Evolutionary conservation across 2,888 invertebrate species (phyloP).

Genomic region (Alsophila aescularia): DNA sequence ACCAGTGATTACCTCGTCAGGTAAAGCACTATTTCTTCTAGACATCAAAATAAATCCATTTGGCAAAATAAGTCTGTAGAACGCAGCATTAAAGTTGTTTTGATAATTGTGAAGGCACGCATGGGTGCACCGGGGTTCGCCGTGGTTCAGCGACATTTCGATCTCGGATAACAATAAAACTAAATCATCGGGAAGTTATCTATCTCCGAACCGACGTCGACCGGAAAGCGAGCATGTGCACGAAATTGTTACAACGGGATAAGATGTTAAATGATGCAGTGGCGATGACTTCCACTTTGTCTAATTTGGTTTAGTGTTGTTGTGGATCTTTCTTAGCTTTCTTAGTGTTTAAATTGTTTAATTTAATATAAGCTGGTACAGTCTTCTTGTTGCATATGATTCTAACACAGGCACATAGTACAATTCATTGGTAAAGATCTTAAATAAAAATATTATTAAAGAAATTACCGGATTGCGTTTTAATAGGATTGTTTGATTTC

Average conservation of each 20-base stretch:
- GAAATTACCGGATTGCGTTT: too few species aligned
- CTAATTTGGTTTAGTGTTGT: constrained; percentile 45
- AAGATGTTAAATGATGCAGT: constrained; percentile 73
- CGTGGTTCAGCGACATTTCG: constrained; percentile 60
- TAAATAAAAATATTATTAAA: too few species aligned
- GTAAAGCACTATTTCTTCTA: not conserved
- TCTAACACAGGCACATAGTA: too few species aligned
- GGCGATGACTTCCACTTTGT: constrained; percentile 59
- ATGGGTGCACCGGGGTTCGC: constrained; percentile 11
- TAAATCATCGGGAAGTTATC: constrained; percentile 84
- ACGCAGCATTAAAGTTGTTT: constrained; percentile 37
- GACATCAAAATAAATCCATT: not conserved
- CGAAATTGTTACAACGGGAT: constrained; percentile 68
- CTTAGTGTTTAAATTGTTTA: not conserved
- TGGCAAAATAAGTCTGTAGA: constrained; percentile 20
- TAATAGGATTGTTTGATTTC: too few species aligned
- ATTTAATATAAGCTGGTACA: not conserved
- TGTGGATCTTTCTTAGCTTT: not conserved
- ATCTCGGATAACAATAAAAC: constrained; percentile 81
- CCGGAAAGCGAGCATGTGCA: constrained; percentile 70
- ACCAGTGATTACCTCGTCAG: not conserved
- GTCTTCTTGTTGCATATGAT: too few species aligned
- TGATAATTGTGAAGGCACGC: constrained; percentile 27
- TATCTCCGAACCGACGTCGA: constrained; percentile 67
- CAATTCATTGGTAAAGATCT: too few species aligned